Conservation (phyloP, 1,140 invertebrate genomes). For the Globodera rostochiensis region DNA sequence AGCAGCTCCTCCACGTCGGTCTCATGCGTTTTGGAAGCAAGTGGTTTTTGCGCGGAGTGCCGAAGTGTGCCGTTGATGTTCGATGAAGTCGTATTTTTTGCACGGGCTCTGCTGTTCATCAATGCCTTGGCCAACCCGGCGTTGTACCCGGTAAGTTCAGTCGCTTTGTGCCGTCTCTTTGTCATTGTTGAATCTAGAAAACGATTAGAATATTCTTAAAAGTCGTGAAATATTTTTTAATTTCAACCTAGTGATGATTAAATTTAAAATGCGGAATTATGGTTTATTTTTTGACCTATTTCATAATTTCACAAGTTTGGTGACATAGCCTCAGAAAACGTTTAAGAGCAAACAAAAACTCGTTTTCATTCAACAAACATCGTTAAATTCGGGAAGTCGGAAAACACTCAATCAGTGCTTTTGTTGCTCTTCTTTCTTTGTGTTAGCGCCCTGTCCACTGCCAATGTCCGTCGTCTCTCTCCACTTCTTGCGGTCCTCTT, state of each 20-base stretch:
- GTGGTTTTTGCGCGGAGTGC: constrained; percentile 7
- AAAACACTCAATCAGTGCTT: too few species aligned
- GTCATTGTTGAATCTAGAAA: constrained; percentile 46
- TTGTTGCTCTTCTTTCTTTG: not conserved
- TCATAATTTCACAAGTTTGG: too few species aligned
- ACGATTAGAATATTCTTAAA: too few species aligned
- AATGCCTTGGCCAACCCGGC: constrained; percentile 62
- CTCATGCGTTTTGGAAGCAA: constrained; percentile 81
- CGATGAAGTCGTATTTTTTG: constrained; percentile 25
- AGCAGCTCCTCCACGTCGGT: constrained; percentile 92
- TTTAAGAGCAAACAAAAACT: too few species aligned
- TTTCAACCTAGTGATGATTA: too few species aligned
- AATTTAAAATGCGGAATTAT: too few species aligned
- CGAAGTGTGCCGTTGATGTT: constrained; percentile 33
- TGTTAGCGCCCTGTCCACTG: too few species aligned
- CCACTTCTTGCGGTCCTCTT: not conserved
- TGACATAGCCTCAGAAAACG: too few species aligned
- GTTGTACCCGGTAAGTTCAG: constrained; percentile 55
- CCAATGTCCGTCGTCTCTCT: not conserved
- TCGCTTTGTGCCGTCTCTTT: constrained; percentile 55
- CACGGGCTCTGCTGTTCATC: constrained; percentile 42
- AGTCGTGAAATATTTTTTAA: too few species aligned
- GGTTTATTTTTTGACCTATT: too few species aligned
- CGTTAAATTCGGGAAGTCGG: too few species aligned
- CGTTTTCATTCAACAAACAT: too few species aligned